Evolutionary conservation across 64 coral and sea anemone species (phyloP).

Genomic region (Dendronephthya gigantea): DNA sequence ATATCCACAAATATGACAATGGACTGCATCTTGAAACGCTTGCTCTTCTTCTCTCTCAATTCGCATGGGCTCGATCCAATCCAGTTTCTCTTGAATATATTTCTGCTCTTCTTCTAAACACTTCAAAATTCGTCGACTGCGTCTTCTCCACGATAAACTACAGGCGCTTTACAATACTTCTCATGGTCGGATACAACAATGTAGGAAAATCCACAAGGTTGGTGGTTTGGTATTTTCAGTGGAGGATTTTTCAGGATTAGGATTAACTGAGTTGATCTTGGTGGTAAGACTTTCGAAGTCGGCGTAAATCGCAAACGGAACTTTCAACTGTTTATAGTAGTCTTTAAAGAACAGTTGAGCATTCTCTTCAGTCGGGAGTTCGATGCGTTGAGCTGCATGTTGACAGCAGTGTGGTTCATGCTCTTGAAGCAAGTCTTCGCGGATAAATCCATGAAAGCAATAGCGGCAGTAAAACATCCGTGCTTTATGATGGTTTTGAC

Average conservation of each 20-base stretch:
- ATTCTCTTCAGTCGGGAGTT: neutral
- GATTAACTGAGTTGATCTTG: neutral
- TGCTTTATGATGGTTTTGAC: neutral
- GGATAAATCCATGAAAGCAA: neutral
- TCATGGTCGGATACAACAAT: neutral
- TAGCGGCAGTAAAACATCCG: constrained; percentile 16
- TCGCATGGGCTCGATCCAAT: neutral
- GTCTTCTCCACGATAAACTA: constrained; percentile 10
- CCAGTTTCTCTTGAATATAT: neutral
- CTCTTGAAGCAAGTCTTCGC: constrained; percentile 9
- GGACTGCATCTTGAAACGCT: neutral
- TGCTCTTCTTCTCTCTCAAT: neutral
- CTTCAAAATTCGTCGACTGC: neutral
- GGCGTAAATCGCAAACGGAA: constrained; percentile 3
- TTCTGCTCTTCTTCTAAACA: neutral
- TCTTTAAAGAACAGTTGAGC: neutral
- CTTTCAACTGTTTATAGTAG: constrained; percentile 31
- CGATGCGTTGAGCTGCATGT: neutral
- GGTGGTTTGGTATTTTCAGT: constrained; percentile 11
- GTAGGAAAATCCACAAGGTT: constrained; percentile 32
- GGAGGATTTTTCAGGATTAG: neutral
- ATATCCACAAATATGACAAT: constrained; percentile 15
- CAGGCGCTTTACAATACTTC: neutral
- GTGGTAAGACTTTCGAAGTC: constrained; percentile 23
- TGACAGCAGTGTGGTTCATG: constrained; percentile 1